These are phyloP conservation scores for Nycteola revayana DNA, from an alignment of 2,888 invertebrate genomes.

Conservation along the genomic window DNA sequence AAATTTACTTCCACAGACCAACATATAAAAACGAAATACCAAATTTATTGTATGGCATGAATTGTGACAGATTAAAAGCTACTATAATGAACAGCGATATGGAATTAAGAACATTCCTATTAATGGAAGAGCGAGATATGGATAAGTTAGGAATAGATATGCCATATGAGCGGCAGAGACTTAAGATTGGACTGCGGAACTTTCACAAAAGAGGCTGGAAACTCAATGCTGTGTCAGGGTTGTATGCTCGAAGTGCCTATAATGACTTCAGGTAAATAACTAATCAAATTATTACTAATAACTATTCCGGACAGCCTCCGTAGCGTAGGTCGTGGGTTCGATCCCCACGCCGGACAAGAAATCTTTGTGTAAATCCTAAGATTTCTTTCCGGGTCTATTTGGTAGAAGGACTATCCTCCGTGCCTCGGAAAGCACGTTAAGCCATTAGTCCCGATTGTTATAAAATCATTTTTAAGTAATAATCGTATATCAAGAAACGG, in stretches of 20 bases:
- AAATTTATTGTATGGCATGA: conserved; percentile 82
- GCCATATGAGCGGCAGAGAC: conserved; percentile 82
- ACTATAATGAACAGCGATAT: conserved; percentile 73
- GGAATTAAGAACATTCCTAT: conserved; percentile 79
- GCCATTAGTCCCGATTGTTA: no score
- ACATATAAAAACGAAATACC: conserved; percentile 77
- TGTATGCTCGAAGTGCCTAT: conserved; percentile 44
- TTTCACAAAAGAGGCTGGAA: conserved; percentile 83
- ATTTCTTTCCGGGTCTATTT: no score
- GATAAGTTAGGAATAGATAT: conserved; percentile 79
- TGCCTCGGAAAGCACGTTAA: no score
- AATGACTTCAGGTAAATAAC: no score
- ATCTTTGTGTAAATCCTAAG: no score
- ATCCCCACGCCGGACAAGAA: no score
- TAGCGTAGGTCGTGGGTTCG: no score
- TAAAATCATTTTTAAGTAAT: no score
- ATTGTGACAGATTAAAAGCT: conserved; percentile 73
- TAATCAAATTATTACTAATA: no score
- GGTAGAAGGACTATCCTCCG: no score
- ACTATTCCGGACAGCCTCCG: conserved; percentile 1
- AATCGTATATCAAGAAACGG: no score
- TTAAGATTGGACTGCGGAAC: conserved; percentile 75
- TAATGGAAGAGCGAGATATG: conserved; percentile 81
- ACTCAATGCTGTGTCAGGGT: conserved; percentile 63
- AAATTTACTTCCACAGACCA: conserved; percentile 65